A percentile compares a stretch with the other conserved stretches of the same genome.
phyloP scores from a whole-genome alignment of 2,113 vertebrate species.

The Microcebus murinus region DNA sequence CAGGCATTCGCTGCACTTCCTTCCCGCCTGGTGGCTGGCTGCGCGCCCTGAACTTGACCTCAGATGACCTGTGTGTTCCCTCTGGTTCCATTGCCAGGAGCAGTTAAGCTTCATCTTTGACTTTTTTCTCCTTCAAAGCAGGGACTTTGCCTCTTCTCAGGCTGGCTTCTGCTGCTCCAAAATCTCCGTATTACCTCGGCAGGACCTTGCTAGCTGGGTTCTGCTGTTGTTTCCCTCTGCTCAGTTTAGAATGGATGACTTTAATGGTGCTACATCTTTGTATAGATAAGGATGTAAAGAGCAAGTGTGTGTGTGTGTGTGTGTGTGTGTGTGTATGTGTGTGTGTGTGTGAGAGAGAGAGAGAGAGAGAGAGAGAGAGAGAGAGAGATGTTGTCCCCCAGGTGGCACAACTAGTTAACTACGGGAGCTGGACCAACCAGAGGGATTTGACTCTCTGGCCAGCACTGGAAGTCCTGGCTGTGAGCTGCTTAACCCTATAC shows the following conservation, averaged over 20 bases:
- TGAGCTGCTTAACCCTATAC: not conserved
- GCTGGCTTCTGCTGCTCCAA: not conserved
- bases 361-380: too few species aligned
- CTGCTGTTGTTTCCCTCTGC: not conserved
- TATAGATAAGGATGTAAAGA: constrained; percentile 2
- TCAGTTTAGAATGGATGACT: not conserved
- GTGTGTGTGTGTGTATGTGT: too few species aligned
- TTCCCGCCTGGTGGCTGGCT: constrained; percentile 68
- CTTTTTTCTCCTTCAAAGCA: constrained; percentile 41
- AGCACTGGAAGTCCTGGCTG: not conserved
- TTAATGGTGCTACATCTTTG: not conserved
- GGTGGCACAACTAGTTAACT: not conserved
- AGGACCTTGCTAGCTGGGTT: not conserved
- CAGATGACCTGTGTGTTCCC: constrained; percentile 66
- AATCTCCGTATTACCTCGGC: not conserved
- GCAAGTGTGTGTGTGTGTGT: too few species aligned
- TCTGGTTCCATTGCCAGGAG: constrained; percentile 32
- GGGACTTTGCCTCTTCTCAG: not conserved
- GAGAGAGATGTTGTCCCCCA: too few species aligned
- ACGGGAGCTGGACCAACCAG: not conserved
- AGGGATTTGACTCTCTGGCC: not conserved
- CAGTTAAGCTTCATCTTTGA: constrained; percentile 17
- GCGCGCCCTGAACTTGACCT: constrained; percentile 63
- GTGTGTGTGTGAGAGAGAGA: too few species aligned
- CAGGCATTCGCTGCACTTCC: constrained; percentile 59